phyloP scores from a whole-genome alignment of 2,113 vertebrate species.

The Gambusia holbrooki region DNA sequence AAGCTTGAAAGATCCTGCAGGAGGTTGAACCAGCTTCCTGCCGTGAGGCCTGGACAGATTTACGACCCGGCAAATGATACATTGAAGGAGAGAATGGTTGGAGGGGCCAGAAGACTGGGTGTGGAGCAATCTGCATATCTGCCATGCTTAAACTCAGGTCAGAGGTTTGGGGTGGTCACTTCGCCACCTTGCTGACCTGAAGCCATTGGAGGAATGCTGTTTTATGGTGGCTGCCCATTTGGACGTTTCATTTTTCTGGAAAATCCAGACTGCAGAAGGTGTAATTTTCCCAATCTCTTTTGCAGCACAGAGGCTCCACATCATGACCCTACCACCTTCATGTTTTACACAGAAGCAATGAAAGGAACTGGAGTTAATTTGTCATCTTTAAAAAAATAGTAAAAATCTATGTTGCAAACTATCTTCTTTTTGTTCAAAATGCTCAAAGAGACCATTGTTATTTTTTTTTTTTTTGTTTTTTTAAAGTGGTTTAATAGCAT shows the following conservation, averaged over 20 bases:
- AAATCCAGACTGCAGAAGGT: not conserved
- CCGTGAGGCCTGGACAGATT: slow-evolving; percentile 61
- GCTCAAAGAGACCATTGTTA: not conserved
- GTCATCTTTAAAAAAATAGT: not conserved
- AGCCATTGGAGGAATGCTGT: not conserved
- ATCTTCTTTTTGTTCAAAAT: not conserved
- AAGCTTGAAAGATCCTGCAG: slow-evolving; percentile 43
- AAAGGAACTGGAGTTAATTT: not conserved
- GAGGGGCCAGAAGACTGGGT: slow-evolving; percentile 34
- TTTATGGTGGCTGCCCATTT: not conserved
- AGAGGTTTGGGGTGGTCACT: slow-evolving; percentile 13
- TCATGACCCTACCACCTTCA: not conserved
- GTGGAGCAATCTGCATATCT: slow-evolving; percentile 24
- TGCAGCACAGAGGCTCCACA: not conserved
- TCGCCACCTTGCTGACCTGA: not conserved
- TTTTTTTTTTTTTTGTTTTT: not conserved
- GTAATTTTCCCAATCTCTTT: not conserved
- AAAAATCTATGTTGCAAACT: not conserved
- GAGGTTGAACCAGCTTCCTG: slow-evolving; percentile 64
- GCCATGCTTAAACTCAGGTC: slow-evolving; percentile 20
- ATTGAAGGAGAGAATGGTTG: slow-evolving; percentile 44
- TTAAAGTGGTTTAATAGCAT: not conserved
- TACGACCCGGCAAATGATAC: slow-evolving; percentile 60
- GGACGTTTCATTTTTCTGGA: not conserved
- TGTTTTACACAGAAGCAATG: not conserved